A percentile compares a stretch with the other conserved stretches of the same genome.
Conservation (phyloP, 1,140 invertebrate genomes). For the Zaprionus ghesquierei region DNA sequence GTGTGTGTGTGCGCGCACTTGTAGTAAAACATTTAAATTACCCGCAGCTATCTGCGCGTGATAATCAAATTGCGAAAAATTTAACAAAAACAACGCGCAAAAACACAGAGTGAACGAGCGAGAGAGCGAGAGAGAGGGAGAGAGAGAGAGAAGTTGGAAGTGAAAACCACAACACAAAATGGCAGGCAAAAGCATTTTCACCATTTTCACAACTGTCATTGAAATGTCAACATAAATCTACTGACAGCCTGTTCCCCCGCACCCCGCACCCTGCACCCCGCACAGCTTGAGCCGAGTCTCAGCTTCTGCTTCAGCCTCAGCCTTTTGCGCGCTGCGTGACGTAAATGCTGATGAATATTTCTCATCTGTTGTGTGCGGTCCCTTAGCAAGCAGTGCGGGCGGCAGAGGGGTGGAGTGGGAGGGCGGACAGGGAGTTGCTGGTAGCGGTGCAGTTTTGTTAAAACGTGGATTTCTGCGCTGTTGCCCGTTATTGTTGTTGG, state of each 20-base stretch:
- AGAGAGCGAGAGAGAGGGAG: too few relatives aligned
- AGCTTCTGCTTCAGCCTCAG: slow-evolving; percentile 14
- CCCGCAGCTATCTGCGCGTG: slow-evolving; percentile 23
- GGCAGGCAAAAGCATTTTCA: slow-evolving; percentile 62
- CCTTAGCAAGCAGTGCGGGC: neutral
- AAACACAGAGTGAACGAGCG: neutral
- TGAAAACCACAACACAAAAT: slow-evolving; percentile 51
- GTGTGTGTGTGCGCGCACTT: neutral
- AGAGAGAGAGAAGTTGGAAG: slow-evolving; percentile 5
- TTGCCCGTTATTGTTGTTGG: neutral
- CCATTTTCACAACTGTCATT: slow-evolving; percentile 79
- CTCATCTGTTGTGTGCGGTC: slow-evolving; percentile 57
- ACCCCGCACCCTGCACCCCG: neutral
- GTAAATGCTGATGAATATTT: slow-evolving; percentile 79
- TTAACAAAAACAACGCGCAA: slow-evolving; percentile 43
- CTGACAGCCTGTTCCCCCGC: slow-evolving; percentile 52
- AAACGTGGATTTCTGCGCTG: slow-evolving; percentile 46
- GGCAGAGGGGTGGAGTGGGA: neutral
- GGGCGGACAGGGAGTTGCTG: neutral
- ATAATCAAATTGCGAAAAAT: slow-evolving; percentile 68
- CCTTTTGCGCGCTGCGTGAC: slow-evolving; percentile 74
- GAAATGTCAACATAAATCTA: slow-evolving; percentile 80
- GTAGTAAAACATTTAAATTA: neutral
- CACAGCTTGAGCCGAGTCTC: neutral
- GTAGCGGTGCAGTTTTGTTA: slow-evolving; percentile 58